A percentile compares a stretch with the other conserved stretches of the same genome.
Evolutionary conservation across 2,888 invertebrate genomes (phyloP).

Genomic region (Synanthedon tipuliformis): DNA sequence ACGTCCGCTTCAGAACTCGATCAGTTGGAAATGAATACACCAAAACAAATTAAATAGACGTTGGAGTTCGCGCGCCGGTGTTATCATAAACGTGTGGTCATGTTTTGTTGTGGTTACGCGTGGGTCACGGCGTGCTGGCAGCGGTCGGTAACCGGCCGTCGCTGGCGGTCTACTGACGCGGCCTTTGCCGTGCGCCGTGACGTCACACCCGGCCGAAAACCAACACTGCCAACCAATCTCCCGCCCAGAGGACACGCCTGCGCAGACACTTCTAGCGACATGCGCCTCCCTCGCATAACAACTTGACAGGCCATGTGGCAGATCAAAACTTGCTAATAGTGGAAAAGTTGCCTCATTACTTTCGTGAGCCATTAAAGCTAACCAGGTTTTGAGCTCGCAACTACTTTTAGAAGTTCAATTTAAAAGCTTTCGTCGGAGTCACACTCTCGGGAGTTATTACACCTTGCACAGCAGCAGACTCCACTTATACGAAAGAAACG

Average conservation of each 20-base stretch:
- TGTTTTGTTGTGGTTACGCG: constrained; percentile 52
- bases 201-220: constrained; percentile 26
- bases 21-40: constrained; percentile 49
- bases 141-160: constrained; percentile 15
- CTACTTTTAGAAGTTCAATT: too few species aligned
- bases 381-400: too few species aligned
- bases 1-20: constrained; percentile 8
- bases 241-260: not conserved
- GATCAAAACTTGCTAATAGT: constrained; percentile 16
- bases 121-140: constrained; percentile 11
- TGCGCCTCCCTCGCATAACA: constrained; percentile 1
- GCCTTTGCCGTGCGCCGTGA: constrained; percentile 20
- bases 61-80: constrained; percentile 18
- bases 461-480: too few species aligned
- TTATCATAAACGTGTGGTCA: constrained; percentile 43
- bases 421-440: too few species aligned
- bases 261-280: not conserved
- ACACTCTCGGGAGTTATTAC: too few species aligned
- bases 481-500: too few species aligned
- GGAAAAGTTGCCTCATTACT: constrained; percentile 23
- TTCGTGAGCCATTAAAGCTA: too few species aligned
- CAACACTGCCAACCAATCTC: too few species aligned
- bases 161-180: constrained; percentile 27
- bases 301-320: constrained; percentile 3
- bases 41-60: constrained; percentile 53